These are phyloP conservation scores for Alexandromys fortis DNA, from an alignment of 2,113 vertebrate species.

Conservation along the genomic window DNA sequence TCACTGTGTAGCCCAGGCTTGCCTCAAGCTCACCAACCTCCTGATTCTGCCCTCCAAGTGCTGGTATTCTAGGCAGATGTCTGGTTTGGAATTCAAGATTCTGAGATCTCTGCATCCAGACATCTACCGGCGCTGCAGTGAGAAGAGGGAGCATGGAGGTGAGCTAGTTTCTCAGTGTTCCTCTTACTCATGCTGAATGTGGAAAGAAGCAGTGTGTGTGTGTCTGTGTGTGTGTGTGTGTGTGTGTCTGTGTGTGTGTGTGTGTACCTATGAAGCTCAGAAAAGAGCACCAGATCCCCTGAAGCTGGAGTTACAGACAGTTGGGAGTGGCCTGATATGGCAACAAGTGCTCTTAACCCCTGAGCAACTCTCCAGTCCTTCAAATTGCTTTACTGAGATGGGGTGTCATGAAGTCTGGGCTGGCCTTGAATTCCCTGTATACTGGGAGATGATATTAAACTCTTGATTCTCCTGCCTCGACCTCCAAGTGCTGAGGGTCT, in stretches of 20 bases:
- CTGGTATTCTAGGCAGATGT: not conserved
- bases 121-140: not conserved
- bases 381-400: not conserved
- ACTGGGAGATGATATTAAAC: not conserved
- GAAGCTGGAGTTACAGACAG: not conserved
- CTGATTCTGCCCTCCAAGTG: no score
- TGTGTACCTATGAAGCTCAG: not conserved
- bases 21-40: not conserved
- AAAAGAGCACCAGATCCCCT: not conserved
- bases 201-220: not conserved
- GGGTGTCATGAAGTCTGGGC: not conserved
- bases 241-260: not conserved
- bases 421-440: not conserved
- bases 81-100: not conserved
- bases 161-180: not conserved
- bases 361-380: not conserved
- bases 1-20: not conserved
- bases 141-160: not conserved
- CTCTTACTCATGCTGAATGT: not conserved
- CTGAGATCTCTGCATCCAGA: not conserved
- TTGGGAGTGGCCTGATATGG: not conserved
- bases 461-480: not conserved
- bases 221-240: not conserved
- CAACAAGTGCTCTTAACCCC: not conserved
- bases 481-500: not conserved